Evolutionary conservation across 2,797 vertebrate species (phyloP).

Genomic region (Bucorvus abyssinicus): DNA sequence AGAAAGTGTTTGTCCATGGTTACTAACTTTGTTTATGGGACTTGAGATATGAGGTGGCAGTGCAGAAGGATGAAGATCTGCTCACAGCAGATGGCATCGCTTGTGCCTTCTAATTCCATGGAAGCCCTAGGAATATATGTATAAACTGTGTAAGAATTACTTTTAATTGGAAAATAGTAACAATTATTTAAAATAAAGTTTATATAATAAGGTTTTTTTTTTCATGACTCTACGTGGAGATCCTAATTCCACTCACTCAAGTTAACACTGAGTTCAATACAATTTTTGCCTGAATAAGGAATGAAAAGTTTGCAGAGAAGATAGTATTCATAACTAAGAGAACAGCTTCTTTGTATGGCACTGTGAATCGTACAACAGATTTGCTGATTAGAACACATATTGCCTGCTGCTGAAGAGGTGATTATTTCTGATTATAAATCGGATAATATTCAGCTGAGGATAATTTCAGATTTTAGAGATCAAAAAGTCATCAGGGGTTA

Average conservation of each 20-base stretch:
- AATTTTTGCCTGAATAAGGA: neutral
- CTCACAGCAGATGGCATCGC: neutral
- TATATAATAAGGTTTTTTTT: neutral
- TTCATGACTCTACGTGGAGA: neutral
- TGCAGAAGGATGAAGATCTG: neutral
- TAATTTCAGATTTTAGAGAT: conserved; percentile 11
- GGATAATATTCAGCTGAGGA: conserved; percentile 10
- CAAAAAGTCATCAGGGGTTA: neutral
- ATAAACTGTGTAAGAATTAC: neutral
- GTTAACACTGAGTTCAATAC: neutral
- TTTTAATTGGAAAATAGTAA: neutral
- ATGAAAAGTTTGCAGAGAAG: neutral
- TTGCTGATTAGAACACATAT: conserved; percentile 11
- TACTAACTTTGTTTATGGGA: neutral
- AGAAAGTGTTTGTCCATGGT: neutral
- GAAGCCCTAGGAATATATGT: neutral
- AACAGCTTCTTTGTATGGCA: neutral
- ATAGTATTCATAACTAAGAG: neutral
- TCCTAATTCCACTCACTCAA: neutral
- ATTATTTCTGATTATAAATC: neutral
- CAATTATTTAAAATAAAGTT: neutral
- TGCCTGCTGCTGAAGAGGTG: neutral
- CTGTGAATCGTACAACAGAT: neutral
- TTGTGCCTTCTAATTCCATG: neutral
- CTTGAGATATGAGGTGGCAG: neutral